Evolutionary conservation across 2,888 invertebrate species (phyloP).

Genomic region (Pseudococcus jackbeardsleyi): DNA sequence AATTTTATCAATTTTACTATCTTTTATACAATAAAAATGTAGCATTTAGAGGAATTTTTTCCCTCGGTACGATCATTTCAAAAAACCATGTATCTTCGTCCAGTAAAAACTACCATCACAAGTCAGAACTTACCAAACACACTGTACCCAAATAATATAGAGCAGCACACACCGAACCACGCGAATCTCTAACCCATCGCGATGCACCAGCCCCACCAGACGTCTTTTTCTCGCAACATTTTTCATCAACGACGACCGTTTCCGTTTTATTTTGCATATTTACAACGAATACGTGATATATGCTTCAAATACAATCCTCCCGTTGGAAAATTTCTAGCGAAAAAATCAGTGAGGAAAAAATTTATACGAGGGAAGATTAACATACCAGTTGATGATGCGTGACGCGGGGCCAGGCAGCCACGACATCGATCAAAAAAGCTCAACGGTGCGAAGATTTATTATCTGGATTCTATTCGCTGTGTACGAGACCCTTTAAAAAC

Average conservation of each 20-base stretch:
- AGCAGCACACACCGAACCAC: not conserved
- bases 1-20: too few relatives aligned
- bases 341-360: too few relatives aligned
- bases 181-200: not conserved
- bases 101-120: too few relatives aligned
- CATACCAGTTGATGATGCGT: slow-evolving; percentile 45
- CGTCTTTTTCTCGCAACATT: slow-evolving; percentile 34
- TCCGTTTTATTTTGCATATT: slow-evolving; percentile 53
- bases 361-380: slow-evolving; percentile 9
- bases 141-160: too few relatives aligned
- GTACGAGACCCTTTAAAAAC: not conserved
- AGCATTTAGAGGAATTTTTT: too few relatives aligned
- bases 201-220: slow-evolving; percentile 27
- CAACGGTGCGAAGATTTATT: slow-evolving; percentile 24
- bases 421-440: slow-evolving; percentile 40
- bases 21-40: too few relatives aligned
- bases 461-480: not conserved
- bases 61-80: too few relatives aligned
- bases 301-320: not conserved
- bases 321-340: not conserved
- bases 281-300: slow-evolving; percentile 53
- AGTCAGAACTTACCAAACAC: too few relatives aligned
- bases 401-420: not conserved
- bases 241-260: slow-evolving; percentile 45
- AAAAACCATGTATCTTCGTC: too few relatives aligned